Evolutionary conservation across 1,140 invertebrate genomes (phyloP), one percentile per base, ranked within the genome.

Genomic region (Drosophila prosaltans): DNA sequence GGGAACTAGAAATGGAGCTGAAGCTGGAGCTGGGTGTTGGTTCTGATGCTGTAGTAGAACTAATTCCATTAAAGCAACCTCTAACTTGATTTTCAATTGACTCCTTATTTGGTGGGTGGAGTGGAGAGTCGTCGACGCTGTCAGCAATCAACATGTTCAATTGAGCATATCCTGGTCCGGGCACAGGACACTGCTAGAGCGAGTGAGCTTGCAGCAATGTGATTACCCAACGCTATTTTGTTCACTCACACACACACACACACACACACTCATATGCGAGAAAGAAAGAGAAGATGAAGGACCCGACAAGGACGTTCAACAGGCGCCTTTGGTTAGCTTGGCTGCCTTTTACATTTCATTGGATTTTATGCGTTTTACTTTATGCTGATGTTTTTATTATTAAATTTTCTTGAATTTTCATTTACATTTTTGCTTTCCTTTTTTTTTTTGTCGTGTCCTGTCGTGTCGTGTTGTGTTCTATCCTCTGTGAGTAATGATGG

Each of bases 301-400:
- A 80, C 69, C 78, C 67, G 69, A 76, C 54, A 65, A 62, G 82
- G 65, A 73, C 61, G 82, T 88, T 80, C 80, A 80, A 83, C 64
- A 65, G 69, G 66, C 66, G 72, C 60, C 77, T 60, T 36, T 51
- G 45, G 45, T 51, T 45, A 21, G 55, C 57, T 71, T 68, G 73
- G 65, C 59, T 76, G 54, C 62, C 71, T 88, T 88, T 89, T 89
- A 89, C 84, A 83, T 88, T 88, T 88, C 84, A 88, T 89, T 88
- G 84, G 84, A 88, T 88, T 88, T 88, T 89, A 88, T 88, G 84
- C 84, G 84, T 89, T 88, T 89, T 80, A 89, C 84, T 88, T 88
- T 89, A 88, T 88, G 84, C 84, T 88, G 84, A 88, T 88, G 84
- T 88, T 88, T 88, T 88, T 89, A 88, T 88, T 88, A 88, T 88